Conservation (phyloP, 2,113 vertebrate species). For the Sialia sialis region DNA sequence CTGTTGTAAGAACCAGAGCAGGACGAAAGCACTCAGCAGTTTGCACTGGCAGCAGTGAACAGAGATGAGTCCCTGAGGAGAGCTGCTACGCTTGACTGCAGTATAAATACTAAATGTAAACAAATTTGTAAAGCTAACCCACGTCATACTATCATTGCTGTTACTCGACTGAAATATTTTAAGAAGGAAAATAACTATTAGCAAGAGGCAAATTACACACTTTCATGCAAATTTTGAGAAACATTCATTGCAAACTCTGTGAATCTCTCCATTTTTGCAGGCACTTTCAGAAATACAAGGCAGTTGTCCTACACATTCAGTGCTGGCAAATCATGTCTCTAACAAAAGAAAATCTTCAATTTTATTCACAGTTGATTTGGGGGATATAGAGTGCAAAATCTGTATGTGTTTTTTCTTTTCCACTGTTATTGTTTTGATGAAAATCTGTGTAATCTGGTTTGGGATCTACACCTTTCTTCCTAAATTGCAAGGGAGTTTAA, state of each 20-base stretch:
- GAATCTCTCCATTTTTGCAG: neutral
- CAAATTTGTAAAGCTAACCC: conserved; percentile 38
- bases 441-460: neutral
- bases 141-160: conserved; percentile 7
- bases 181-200: conserved; percentile 54
- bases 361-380: neutral
- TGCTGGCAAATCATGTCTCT: neutral
- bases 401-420: too few relatives aligned
- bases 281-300: neutral
- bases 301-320: neutral
- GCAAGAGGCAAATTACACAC: conserved; percentile 25
- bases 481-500: neutral
- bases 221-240: conserved; percentile 30
- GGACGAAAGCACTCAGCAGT: neutral
- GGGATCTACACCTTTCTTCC: neutral
- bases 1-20: neutral
- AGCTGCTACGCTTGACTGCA: conserved; percentile 11
- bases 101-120: conserved; percentile 56
- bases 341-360: neutral
- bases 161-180: conserved; percentile 5
- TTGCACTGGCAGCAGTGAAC: neutral
- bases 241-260: neutral
- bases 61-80: conserved; percentile 23
- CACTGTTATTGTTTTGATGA: neutral
- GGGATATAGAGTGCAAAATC: neutral